phyloP scores from a whole-genome alignment of 2,797 vertebrate genomes.

The Sebastiscus albofasciatus region DNA sequence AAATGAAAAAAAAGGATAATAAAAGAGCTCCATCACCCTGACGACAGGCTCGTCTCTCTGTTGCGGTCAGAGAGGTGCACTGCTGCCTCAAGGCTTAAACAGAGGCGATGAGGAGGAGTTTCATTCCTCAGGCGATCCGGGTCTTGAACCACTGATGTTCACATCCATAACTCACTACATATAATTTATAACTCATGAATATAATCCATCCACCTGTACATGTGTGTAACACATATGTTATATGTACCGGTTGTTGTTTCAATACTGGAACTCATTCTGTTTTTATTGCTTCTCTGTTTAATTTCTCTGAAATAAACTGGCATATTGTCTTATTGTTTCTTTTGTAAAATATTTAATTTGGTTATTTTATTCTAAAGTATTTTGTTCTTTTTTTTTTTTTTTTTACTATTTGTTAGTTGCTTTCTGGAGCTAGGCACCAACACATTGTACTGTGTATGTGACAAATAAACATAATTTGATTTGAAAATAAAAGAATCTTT shows the following conservation, averaged over 20 bases:
- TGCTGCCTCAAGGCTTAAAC: background rate
- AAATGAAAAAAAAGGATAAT: background rate
- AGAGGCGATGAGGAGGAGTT: background rate
- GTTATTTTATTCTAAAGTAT: background rate
- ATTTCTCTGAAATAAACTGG: background rate
- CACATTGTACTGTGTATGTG: no score
- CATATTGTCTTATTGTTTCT: background rate
- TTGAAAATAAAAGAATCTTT: no score
- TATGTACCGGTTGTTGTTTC: background rate
- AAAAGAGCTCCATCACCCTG: background rate
- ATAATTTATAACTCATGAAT: background rate
- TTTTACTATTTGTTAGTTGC: background rate
- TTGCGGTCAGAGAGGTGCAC: background rate
- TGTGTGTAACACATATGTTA: background rate
- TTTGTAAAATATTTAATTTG: background rate
- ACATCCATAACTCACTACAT: background rate
- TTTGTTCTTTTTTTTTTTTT: background rate
- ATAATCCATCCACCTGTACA: background rate
- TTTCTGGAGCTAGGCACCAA: background rate
- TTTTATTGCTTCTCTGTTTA: background rate
- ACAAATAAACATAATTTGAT: no score
- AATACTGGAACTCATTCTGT: background rate
- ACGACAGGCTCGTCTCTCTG: background rate
- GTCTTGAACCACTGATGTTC: background rate
- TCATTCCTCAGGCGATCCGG: background rate